Percentiles rank a stretch among this genome's conserved stretches.
phyloP scores from a whole-genome alignment of 2,888 invertebrate genomes.

The Nudaria mundana region DNA sequence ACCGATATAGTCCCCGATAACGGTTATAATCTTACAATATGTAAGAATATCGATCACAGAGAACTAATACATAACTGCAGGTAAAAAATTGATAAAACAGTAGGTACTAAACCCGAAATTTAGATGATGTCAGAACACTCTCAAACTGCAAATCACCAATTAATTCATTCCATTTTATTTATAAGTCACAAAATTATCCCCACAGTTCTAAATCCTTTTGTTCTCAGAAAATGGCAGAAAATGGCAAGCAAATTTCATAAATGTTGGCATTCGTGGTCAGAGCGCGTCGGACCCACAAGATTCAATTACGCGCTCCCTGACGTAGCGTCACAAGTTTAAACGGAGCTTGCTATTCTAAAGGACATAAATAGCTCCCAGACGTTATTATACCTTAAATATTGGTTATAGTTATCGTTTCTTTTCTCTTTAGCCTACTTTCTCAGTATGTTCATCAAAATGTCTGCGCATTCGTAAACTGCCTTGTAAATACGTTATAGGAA shows the following conservation, averaged over 20 bases:
- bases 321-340: slow-evolving; percentile 57
- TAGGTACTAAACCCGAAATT: no score
- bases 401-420: slow-evolving; percentile 6
- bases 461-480: no score
- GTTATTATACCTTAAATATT: slow-evolving; percentile 32
- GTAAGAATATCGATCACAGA: no score
- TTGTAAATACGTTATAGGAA: no score
- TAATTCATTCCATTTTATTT: not conserved
- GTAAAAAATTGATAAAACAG: no score
- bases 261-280: slow-evolving; percentile 35
- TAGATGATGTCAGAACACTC: no score
- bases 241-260: slow-evolving; percentile 41
- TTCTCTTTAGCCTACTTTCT: not conserved
- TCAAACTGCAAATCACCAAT: not conserved
- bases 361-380: slow-evolving; percentile 5
- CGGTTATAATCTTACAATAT: no score
- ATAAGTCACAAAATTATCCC: not conserved
- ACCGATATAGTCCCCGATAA: no score
- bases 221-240: slow-evolving; percentile 28
- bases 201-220: slow-evolving; percentile 24
- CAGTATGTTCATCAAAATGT: no score
- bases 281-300: slow-evolving; percentile 49
- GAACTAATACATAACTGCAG: no score
- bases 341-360: slow-evolving; percentile 27
- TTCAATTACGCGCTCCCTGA: slow-evolving; percentile 64